Base-by-base conservation (phyloP, 2,888 invertebrate species). In the Onchidella celtica region DNA sequence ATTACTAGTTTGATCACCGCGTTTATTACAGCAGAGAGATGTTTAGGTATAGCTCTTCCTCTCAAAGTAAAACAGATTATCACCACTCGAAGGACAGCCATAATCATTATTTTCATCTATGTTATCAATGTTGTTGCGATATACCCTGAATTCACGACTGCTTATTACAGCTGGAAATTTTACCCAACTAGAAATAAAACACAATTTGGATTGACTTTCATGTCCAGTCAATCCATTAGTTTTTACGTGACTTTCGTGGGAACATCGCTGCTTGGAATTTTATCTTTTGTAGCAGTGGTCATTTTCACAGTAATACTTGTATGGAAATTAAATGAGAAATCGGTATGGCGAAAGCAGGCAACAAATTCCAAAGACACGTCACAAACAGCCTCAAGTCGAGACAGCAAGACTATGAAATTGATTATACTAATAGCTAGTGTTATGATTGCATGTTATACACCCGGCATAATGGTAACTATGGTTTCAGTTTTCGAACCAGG, bases 41-140 rank as follows among this genome's bases (percentile, higher is more conserved):
- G 55, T 34, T 9, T 72, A 3, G 34, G 72, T n/a, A 72, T 72
- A 2, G 34, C 72, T 3, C 24, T 21, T 3, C 72, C 72, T 3
- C 57, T 72, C 9, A 72, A 57, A 34, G 72, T 72, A n/a, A 72
- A 72, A 34, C 34, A 55, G 11, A 57, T 72, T 3, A 6, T 72
- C 17, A 72, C 72, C 1, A 0, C 72, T 32, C 47, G 1, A 57
- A 57, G 21, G n/a, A 72, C 72, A 6, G 24, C 72, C 21, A 21
- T 57, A n/a, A 57, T 72, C 0, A 21, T 72, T 11, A 3, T 24
- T 34, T 9, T 57, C n/a, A 57, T 72, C 21, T 72, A 57, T 57
- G 1, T 11, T 2, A 55, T 72, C 6, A 72, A 72, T 32, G 57
- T 72, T 14, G 47, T n/a, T 2, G 29, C 6, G 3, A 2, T 72